Evolutionary conservation across 1,140 invertebrate genomes (phyloP), one percentile per base, ranked within the genome.

Genomic region (Papilio aristodemus): DNA sequence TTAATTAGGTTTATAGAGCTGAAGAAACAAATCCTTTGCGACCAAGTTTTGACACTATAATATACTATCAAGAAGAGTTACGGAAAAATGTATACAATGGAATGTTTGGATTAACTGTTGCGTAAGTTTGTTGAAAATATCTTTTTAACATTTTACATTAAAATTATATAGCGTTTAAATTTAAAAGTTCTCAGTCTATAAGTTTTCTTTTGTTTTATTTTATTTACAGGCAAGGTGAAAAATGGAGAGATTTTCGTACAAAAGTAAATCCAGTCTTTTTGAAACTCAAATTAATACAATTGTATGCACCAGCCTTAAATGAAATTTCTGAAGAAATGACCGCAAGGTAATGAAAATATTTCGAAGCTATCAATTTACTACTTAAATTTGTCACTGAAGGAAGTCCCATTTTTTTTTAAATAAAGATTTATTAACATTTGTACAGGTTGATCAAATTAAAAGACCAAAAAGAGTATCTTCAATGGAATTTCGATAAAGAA

Each of bases 401-500:
- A 6, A 32, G 27, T 32, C 2, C 27, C 17, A 11, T 50, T 50
- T 22, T 22, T 5, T 41, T 67, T 62, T 19, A 17, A 46, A 32
- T 19, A 17, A 0, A 46, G 1, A 27, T 8, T 67, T 14, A 13
- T 38, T 36, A 46, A 57, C 37, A 67, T 71, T 4, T 73, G 71
- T 77, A 37, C 69, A 87, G 85, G 41, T 70, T 87, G 60, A 70
- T 54, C 10, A 78, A 68, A 71, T 43, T 83, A 14, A 78, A 76
- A 37, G 74, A 82, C 41, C 67, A 80, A 13, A 46, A 62, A 14
- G 59, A 71, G 0, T 81, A 81, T 57, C 39, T 90, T 4, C 50
- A 82, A 62, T 39, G 81, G n/a, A 83, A 93, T 72, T 94, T 95
- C 72, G 87, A 93, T 58, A 92, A 93, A 54, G 94, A 95, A 83